Base-by-base conservation (phyloP, 2,797 vertebrate species). In the Gallinago stenura region DNA sequence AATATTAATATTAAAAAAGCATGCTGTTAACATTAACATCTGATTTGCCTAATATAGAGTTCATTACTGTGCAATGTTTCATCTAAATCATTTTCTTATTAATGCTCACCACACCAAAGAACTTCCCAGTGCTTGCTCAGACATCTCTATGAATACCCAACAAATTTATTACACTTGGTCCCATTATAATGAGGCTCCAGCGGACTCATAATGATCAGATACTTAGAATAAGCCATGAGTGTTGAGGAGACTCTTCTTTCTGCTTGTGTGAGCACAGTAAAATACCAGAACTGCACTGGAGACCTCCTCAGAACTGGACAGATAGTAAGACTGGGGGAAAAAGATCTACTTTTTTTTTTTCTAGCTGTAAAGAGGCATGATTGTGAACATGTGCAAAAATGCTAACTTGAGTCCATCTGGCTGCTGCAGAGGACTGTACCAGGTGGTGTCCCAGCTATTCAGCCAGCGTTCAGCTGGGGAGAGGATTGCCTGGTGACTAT, bases 21-120 rank as follows among this genome's bases (percentile, higher is more conserved):
- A 24, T 66, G 45, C 64, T 96, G 58, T 84, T 96, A 93, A 80
- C 64, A 70, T 92, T 91, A 87, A 69, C 35, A 81, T 92, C 70
- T 95, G 58, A 92, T 95, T 96, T 96, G 50, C 37, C 54, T 95
- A 90, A 87, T 92, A 82, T 6, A 80, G 30, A 73, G 37, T 73
- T 84, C 41, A 84, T 93, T 94, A 86, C 78, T 70, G 71, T 45
- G 30, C 57, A 81, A 83, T 8, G 61, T 92, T 94, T 83, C 25
- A 77, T 43, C 69, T 64, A 85, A 87, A 94, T 96, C 0, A 58
- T 83, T 91, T 83, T 71, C 72, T 92, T 94, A 72, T 88, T 94
- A 93, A 58, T 64, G 25, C 33, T 83, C n/a, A 93, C 51, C 45
- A 22, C 58, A 73, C 28, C 48, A 92, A 77, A 83, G 90, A 90